Conservation (phyloP, 2,113 vertebrate species). For the Seriola dumerili region DNA sequence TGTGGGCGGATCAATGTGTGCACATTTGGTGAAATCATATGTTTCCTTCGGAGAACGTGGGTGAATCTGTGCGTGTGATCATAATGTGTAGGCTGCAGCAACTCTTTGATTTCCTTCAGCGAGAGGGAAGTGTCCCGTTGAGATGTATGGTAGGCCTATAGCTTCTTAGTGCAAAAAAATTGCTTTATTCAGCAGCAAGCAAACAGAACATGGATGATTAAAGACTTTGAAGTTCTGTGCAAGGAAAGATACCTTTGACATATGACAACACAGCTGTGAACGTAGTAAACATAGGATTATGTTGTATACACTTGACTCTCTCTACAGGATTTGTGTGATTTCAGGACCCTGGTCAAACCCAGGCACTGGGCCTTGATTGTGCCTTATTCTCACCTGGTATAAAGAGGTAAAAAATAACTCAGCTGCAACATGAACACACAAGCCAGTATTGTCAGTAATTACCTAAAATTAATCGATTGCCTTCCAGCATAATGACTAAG, state of each 20-base stretch:
- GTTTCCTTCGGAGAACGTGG: constrained; percentile 33
- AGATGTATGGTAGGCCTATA: constrained; percentile 11
- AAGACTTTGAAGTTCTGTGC: constrained; percentile 19
- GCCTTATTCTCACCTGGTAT: not conserved
- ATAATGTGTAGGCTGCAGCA: constrained; percentile 34
- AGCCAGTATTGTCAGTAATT: too few relatives aligned
- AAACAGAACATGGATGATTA: constrained; percentile 5
- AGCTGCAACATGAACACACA: too few relatives aligned
- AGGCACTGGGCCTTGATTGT: too few relatives aligned
- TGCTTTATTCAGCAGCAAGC: constrained; percentile 1
- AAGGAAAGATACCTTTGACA: constrained; percentile 10
- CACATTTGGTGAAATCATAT: constrained; percentile 39
- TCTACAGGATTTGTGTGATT: not conserved
- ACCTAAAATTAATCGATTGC: too few relatives aligned
- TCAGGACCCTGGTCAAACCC: not conserved
- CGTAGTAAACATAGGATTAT: not conserved
- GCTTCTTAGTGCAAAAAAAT: constrained; percentile 19
- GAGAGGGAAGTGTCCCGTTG: constrained; percentile 28
- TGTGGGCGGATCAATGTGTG: constrained; percentile 37
- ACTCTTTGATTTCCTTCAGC: constrained; percentile 52
- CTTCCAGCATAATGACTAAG: too few relatives aligned
- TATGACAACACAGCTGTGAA: constrained; percentile 2
- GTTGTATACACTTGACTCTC: not conserved
- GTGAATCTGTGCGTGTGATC: constrained; percentile 19
- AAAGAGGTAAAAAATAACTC: not conserved